A percentile compares a stretch with the other conserved stretches of the same genome.
phyloP scores from a whole-genome alignment of 2,888 invertebrate species.

The Anodontia alba region DNA sequence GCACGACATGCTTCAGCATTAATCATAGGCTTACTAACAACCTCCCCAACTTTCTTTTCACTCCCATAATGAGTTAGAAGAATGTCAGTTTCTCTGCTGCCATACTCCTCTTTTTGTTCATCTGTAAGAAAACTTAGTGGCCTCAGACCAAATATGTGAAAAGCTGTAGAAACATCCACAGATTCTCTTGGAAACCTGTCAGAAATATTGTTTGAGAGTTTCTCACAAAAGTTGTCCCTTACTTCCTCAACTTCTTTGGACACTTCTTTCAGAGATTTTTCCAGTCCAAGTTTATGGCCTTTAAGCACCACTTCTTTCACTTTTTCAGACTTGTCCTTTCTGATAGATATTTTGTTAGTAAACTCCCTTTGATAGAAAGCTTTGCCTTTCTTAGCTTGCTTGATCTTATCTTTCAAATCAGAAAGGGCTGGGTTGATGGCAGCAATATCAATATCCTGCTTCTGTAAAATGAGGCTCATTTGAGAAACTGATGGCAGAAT shows the following conservation, averaged over 20 bases:
- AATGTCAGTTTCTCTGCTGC: neutral
- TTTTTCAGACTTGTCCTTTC: neutral
- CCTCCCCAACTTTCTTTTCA: neutral
- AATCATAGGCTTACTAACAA: constrained; percentile 17
- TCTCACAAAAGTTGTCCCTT: constrained; percentile 5
- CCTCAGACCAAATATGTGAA: neutral
- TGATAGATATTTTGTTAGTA: neutral
- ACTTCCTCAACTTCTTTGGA: constrained; percentile 2
- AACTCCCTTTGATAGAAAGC: constrained; percentile 24
- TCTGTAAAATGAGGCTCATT: constrained; percentile 22
- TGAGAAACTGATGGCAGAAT: constrained; percentile 26
- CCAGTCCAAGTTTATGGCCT: neutral
- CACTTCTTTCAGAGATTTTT: neutral
- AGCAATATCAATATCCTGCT: constrained; percentile 27
- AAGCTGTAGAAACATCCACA: neutral
- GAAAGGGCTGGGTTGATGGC: constrained; percentile 16
- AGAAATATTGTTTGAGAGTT: constrained; percentile 4
- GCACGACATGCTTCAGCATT: constrained; percentile 11
- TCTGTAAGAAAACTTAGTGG: neutral
- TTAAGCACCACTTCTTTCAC: constrained; percentile 3
- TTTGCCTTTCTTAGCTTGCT: constrained; percentile 17
- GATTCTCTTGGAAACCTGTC: constrained; percentile 4
- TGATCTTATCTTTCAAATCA: constrained; percentile 14
- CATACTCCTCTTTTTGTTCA: neutral
- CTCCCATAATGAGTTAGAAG: constrained; percentile 30